These are phyloP conservation scores for Tenrec ecaudatus DNA, from an alignment of 2,113 vertebrate species.

Conservation along the genomic window DNA sequence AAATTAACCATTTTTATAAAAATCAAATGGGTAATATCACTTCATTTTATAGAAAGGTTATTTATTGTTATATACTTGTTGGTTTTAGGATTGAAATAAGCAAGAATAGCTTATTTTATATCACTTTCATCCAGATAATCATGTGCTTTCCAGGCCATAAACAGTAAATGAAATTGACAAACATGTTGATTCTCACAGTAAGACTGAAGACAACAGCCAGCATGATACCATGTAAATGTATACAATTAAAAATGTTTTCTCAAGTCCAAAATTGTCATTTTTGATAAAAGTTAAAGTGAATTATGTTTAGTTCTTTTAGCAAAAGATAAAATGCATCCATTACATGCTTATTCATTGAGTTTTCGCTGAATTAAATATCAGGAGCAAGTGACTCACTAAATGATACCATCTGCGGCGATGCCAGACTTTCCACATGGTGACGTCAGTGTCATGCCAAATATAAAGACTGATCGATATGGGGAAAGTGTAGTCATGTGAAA, in stretches of 20 bases:
- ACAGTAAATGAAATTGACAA: not conserved
- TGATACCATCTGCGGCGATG: constrained; percentile 53
- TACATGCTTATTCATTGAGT: constrained; percentile 23
- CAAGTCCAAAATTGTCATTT: not conserved
- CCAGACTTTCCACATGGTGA: constrained; percentile 66
- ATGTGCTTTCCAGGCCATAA: not conserved
- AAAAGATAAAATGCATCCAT: not conserved
- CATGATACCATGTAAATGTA: not conserved
- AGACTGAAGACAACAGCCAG: not conserved
- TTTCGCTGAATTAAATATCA: constrained; percentile 72
- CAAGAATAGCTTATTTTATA: not conserved
- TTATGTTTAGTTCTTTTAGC: not conserved
- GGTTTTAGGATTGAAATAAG: not conserved
- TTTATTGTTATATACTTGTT: not conserved
- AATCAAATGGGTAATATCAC: not conserved
- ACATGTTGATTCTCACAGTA: not conserved
- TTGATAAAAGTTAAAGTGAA: constrained; percentile 4
- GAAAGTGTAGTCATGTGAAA: constrained; percentile 34
- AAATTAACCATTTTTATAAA: not conserved
- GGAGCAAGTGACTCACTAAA: constrained; percentile 31
- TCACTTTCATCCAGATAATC: not conserved
- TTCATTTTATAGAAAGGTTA: not conserved
- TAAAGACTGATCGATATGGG: constrained; percentile 28
- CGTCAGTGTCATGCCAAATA: constrained; percentile 60
- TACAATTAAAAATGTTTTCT: not conserved